These are phyloP conservation scores for Sebastiscus albofasciatus DNA, from an alignment of 2,797 vertebrate species.

Conservation along the genomic window DNA sequence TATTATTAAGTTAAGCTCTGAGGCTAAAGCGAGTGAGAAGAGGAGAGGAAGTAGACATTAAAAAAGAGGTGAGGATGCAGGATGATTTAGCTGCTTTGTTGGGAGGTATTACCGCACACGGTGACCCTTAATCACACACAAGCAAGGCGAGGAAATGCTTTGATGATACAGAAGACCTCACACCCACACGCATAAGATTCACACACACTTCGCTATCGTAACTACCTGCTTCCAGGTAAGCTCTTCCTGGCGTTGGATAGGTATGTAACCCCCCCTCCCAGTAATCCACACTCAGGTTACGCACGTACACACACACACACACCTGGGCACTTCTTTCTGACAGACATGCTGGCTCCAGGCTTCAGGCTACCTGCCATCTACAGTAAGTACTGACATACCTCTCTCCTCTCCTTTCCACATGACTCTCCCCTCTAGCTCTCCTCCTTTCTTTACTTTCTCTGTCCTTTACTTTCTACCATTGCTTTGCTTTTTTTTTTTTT, in stretches of 20 bases:
- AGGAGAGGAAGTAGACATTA: conserved; percentile 34
- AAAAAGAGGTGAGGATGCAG: conserved; percentile 21
- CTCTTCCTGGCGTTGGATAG: conserved; percentile 65
- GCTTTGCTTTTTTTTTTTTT: background rate
- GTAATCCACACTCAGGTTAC: conserved; percentile 71
- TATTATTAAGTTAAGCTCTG: conserved; percentile 44
- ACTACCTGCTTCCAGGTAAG: conserved; percentile 72
- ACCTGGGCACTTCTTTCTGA: conserved; percentile 71
- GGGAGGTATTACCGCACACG: conserved; percentile 65
- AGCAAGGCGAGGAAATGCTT: conserved; percentile 58
- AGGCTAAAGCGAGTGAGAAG: conserved; percentile 17
- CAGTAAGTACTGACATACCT: conserved; percentile 76
- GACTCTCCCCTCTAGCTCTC: conserved; percentile 39
- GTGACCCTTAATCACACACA: conserved; percentile 68
- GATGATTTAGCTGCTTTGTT: conserved; percentile 53
- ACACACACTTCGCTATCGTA: conserved; percentile 39
- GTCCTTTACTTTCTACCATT: conserved; percentile 10
- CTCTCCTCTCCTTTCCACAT: conserved; percentile 52
- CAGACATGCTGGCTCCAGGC: conserved; percentile 83
- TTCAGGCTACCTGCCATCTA: conserved; percentile 82
- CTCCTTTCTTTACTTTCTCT: conserved; percentile 48
- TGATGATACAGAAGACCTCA: conserved; percentile 65
- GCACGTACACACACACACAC: conserved; percentile 8
- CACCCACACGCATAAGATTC: conserved; percentile 42
- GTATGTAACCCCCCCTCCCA: conserved; percentile 60